These are phyloP conservation scores for Melanerpes aurifrons DNA, from an alignment of 2,113 vertebrate genomes.

Conservation along the genomic window DNA sequence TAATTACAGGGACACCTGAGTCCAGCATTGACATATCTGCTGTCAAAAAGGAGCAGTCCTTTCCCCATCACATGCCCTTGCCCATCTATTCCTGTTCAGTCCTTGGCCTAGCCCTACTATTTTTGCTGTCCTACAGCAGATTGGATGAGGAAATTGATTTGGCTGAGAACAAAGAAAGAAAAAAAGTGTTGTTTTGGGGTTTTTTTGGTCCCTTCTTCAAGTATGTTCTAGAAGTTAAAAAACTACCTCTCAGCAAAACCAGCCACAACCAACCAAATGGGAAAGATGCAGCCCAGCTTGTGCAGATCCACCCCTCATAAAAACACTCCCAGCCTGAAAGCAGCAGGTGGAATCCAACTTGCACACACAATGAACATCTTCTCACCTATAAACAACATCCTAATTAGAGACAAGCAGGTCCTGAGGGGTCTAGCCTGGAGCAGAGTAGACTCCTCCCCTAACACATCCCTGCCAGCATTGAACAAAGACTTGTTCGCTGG, in stretches of 20 bases:
- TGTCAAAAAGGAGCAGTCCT: neutral
- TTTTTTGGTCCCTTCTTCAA: neutral
- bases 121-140: neutral
- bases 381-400: neutral
- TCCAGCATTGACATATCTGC: accelerated
- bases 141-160: neutral
- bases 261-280: neutral
- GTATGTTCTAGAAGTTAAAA: neutral
- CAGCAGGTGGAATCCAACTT: neutral
- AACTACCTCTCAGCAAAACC: neutral
- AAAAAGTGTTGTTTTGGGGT: neutral
- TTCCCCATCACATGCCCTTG: neutral
- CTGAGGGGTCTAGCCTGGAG: neutral
- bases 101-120: neutral
- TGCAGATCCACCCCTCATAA: neutral
- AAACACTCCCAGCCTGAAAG: neutral
- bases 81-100: neutral
- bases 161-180: too few species aligned
- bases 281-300: neutral
- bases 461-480: neutral
- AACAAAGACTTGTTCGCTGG: conserved; percentile 53
- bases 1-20: neutral
- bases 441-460: conserved; percentile 35
- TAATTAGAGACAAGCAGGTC: neutral
- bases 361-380: neutral